A percentile compares a stretch with the other conserved stretches of the same genome.
Evolutionary conservation across 2,113 vertebrate genomes (phyloP).

Genomic region (Crocuta crocuta): DNA sequence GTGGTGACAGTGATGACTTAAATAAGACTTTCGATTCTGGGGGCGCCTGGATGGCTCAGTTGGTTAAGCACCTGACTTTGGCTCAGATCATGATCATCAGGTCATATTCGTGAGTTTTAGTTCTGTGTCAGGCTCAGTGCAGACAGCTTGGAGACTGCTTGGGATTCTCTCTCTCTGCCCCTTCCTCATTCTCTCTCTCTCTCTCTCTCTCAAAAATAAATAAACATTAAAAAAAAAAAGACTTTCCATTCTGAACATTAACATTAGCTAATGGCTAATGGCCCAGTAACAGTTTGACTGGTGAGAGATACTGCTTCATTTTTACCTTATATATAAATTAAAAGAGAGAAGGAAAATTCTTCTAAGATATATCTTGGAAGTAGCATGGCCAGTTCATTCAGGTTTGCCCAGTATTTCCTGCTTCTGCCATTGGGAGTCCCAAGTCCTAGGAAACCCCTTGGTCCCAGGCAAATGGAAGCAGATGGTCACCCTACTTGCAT

Average conservation of each 20-base stretch:
- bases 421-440: not conserved
- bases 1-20: not conserved
- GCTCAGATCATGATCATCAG: too few relatives aligned
- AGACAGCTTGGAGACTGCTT: too few relatives aligned
- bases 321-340: conserved; percentile 53
- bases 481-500: not conserved
- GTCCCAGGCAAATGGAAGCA: not conserved
- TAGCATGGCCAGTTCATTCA: not conserved
- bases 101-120: too few relatives aligned
- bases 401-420: not conserved
- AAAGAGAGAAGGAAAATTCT: conserved; percentile 35
- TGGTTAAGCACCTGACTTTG: too few relatives aligned
- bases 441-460: conserved; percentile 9
- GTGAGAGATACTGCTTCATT: conserved; percentile 14
- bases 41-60: too few relatives aligned
- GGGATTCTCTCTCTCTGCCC: too few relatives aligned
- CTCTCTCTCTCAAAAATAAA: too few relatives aligned
- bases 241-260: conserved; percentile 30
- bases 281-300: not conserved
- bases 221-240: not conserved
- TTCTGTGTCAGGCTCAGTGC: too few relatives aligned
- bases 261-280: conserved; percentile 32
- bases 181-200: too few relatives aligned
- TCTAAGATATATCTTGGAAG: conserved; percentile 4
- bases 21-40: not conserved